These are phyloP conservation scores for Teleiodes luculella DNA, from an alignment of 2,888 invertebrate species.

Conservation along the genomic window DNA sequence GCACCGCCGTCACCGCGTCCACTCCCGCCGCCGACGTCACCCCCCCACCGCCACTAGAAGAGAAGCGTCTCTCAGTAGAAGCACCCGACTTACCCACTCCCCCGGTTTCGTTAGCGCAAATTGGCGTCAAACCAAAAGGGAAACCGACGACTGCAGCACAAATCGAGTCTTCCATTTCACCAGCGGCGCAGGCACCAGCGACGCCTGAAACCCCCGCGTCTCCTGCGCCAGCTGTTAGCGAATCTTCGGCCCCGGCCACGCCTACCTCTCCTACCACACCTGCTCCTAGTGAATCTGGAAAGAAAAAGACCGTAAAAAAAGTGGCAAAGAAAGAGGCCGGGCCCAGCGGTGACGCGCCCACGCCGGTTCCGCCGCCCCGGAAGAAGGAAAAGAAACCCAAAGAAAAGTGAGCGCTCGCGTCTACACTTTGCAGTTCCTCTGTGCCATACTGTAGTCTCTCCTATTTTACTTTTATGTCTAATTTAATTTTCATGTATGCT, in stretches of 20 bases:
- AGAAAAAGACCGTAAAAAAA: conserved; percentile 70
- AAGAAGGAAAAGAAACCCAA: conserved; percentile 78
- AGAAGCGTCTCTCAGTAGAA: conserved; percentile 51
- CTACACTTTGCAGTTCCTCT: conserved; percentile 58
- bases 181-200: conserved; percentile 3
- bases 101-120: conserved; percentile 74
- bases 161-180: conserved; percentile 60
- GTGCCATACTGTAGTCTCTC: conserved; percentile 70
- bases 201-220: conserved; percentile 17
- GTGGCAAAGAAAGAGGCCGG: conserved; percentile 71
- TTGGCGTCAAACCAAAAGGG: conserved; percentile 63
- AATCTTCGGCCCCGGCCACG: conserved; percentile 18
- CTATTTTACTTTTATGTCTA: conserved; percentile 52
- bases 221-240: conserved; percentile 2
- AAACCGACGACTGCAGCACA: conserved; percentile 60
- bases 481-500: conserved; percentile 63
- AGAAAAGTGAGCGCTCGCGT: conserved; percentile 65
- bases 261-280: conserved; percentile 25
- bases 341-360: conserved; percentile 47
- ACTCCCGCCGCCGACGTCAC: conserved; percentile 40
- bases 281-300: conserved; percentile 44
- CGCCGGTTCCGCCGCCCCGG: conserved; percentile 74
- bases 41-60: conserved; percentile 34
- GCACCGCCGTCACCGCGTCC: conserved; percentile 52
- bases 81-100: conserved; percentile 69